Evolutionary conservation across 1,140 invertebrate genomes (phyloP), one percentile per base, ranked within the genome.

Genomic region (Anoplolepis gracilipes): DNA sequence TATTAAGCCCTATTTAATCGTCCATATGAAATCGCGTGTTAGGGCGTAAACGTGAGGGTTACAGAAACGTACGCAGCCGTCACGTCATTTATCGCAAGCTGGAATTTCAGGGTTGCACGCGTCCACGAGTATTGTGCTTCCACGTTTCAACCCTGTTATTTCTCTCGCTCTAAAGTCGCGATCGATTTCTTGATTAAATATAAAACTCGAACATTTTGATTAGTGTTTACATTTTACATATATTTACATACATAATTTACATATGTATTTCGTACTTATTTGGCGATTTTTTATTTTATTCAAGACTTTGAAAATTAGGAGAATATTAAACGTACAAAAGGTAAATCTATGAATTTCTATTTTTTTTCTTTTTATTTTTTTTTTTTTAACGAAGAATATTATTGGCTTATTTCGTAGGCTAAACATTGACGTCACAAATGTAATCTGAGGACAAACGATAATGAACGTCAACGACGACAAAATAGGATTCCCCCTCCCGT

Each of bases 401-500:
- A 16, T 22, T 6, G 36, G 3, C 1, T 30, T n/a, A 16, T 7
- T 64, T 42, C 30, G 1, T n/a, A 33, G 19, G 1, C 49, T 53
- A 42, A 70, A 67, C 19, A 57, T 16, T 81, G 16, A 67, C 49
- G 25, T 25, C 30, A 42, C 36, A 55, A 61, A 82, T 59, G 59
- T 61, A 82, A 72, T 82, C 64, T 16, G 30, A 72, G 4, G 16
- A 3, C 36, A 67, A 65, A 53, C 59, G 39, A 3, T 64, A 55
- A 59, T 59, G 55, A 64, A 25, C 39, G 78, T 69, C 62, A n/a
- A 67, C 77, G 49, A 86, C 61, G 57, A 49, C 33, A 67, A 49
- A 79, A 49, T 70, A 89, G 55, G 46, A 79, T 93, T 91, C 93
- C 93, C 94, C 94, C 94, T 94, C 93, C 93, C 92, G 93, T 94